Percentiles rank a stretch among this genome's conserved stretches.
Evolutionary conservation across 2,797 vertebrate species (phyloP).

Genomic region (Sciaenops ocellatus): DNA sequence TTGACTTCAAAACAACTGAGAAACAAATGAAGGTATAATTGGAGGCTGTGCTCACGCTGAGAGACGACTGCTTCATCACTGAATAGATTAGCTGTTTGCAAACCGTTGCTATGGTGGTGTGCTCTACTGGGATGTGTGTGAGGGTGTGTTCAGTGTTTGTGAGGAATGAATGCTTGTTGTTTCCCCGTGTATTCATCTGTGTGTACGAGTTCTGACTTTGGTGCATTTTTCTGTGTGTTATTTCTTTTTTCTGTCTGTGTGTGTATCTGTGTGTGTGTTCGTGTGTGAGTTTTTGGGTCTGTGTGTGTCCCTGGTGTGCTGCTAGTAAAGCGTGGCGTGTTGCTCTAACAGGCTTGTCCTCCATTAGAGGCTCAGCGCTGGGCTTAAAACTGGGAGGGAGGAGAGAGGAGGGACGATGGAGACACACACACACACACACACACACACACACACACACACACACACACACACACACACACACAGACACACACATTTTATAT

Average conservation of each 20-base stretch:
- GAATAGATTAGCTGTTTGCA: slow-evolving; percentile 81
- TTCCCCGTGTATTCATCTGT: slow-evolving; percentile 36
- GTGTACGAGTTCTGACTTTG: slow-evolving; percentile 28
- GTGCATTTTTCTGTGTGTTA: slow-evolving; percentile 32
- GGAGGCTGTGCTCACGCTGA: slow-evolving; percentile 72
- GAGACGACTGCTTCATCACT: slow-evolving; percentile 76
- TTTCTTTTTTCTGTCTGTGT: slow-evolving; percentile 22
- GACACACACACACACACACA: slow-evolving; percentile 19
- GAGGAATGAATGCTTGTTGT: slow-evolving; percentile 56
- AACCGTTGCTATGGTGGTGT: slow-evolving; percentile 75
- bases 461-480: slow-evolving; percentile 14
- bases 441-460: slow-evolving; percentile 15
- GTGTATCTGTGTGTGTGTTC: slow-evolving; percentile 22
- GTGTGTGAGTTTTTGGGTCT: slow-evolving; percentile 10
- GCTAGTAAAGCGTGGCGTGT: slow-evolving; percentile 73
- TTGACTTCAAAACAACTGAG: slow-evolving; percentile 79
- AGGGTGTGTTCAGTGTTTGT: slow-evolving; percentile 53
- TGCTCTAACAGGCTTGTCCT: slow-evolving; percentile 81
- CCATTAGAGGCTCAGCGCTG: slow-evolving; percentile 78
- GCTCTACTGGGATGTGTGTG: slow-evolving; percentile 66
- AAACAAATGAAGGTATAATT: slow-evolving; percentile 84
- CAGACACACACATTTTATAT: slow-evolving; percentile 35
- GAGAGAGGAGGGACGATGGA: slow-evolving; percentile 44
- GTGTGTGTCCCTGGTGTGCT: slow-evolving; percentile 67
- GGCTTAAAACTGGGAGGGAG: slow-evolving; percentile 69